Evolutionary conservation across 2,888 invertebrate genomes (phyloP).

Genomic region (Dexiosoma caninum): DNA sequence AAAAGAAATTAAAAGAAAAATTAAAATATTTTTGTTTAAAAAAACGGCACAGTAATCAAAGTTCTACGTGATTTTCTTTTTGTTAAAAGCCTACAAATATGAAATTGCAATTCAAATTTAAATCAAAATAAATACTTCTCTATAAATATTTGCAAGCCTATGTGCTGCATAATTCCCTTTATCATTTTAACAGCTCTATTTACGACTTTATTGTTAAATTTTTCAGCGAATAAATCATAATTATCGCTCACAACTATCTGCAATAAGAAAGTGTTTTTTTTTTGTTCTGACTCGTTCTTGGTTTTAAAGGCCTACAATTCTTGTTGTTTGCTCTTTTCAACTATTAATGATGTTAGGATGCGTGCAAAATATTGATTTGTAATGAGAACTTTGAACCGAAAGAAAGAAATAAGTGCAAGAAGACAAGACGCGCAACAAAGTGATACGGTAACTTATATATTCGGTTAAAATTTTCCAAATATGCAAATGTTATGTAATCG

Average conservation of each 20-base stretch:
- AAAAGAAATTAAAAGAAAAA: too few relatives aligned
- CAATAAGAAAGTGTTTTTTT: neutral
- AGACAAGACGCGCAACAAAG: neutral
- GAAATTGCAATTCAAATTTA: too few relatives aligned
- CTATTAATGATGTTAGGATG: neutral
- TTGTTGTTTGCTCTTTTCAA: constrained; percentile 9
- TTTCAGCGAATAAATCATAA: neutral
- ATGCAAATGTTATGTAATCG: too few relatives aligned
- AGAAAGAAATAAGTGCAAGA: neutral
- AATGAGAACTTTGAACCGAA: constrained; percentile 12
- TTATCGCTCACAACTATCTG: neutral
- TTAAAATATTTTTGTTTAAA: too few relatives aligned
- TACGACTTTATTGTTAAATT: too few relatives aligned
- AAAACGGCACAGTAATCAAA: too few relatives aligned
- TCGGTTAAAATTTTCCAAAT: too few relatives aligned
- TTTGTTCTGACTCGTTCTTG: neutral
- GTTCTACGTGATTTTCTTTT: too few relatives aligned
- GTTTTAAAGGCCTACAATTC: neutral
- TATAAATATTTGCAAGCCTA: too few relatives aligned
- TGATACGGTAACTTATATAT: neutral
- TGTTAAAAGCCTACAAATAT: too few relatives aligned
- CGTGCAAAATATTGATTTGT: neutral
- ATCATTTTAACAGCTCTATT: too few relatives aligned
- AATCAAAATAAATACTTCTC: too few relatives aligned
- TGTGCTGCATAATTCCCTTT: neutral